Evolutionary conservation across 2,113 vertebrate species (phyloP), one percentile per base, ranked within the genome.

Genomic region (Progne subis): DNA sequence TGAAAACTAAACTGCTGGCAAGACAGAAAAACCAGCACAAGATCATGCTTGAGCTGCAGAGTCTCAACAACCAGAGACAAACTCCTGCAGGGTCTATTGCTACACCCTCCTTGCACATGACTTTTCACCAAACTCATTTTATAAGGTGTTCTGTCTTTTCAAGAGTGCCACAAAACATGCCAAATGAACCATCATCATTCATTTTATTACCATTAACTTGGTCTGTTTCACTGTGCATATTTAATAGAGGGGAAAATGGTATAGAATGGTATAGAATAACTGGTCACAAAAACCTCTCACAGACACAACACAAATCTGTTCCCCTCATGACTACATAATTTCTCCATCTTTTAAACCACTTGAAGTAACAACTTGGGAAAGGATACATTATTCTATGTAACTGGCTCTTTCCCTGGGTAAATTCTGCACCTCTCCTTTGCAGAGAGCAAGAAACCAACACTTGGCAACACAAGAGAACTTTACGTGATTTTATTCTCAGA

Each of bases 81-180:
- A 81, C 18, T 83, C 44, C 31, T 23, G 20, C 0, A 0, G 5
- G 21, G 23, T 7, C 43, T 32, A 7, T 8, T 32, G 56, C 67
- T 32, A 9, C 3, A 18, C 7, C 16, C 52, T 61, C 69, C 47
- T 34, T 50, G 23, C 34, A 57, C 5, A 4, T 4, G 8, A 20
- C 52, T 63, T 59, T 31, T 71, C 50, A 70, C 31, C 4, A 2
- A n/a, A 18, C 8, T 70, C n/a, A 24, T 39, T 53, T 60, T 53
- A 46, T 12, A 65, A 14, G 7, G 16, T 50, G n/a, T 24, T 90
- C 57, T 57, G 18, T n/a, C 46, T 41, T 94, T 64, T 14, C 43
- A 69, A 68, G 19, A 37, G 59, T 8, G 53, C 15, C 60, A 67
- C 52, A 52, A 47, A 56, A 76, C 17, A n/a, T 2, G 28, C 9